Base-by-base conservation (phyloP, 2,797 vertebrate species). In the Carapus acus region DNA sequence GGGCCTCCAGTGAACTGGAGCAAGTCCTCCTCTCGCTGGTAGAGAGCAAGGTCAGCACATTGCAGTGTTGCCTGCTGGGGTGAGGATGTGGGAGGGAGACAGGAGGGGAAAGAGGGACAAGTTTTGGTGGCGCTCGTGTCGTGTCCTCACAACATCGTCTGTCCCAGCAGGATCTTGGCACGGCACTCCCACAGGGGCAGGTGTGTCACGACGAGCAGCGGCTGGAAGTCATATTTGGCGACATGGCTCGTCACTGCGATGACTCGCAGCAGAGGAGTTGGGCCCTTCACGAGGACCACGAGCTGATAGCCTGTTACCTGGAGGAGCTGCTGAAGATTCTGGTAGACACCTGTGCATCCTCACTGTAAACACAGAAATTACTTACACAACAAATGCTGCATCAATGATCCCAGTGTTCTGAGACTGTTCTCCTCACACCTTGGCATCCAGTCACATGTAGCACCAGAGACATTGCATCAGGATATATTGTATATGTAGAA, bases 211-310 rank as follows among this genome's bases (percentile, higher is more conserved):
- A 98, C 0, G 93, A 98, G 68, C 91, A 96, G 86, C 87, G 96
- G 14, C 84, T 99, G 77, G 93, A 97, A 73, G 94, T 98, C 69
- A 99, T 99, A 81, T 97, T 99, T 1, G 72, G 87, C 1, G 96
- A 99, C 79, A 85, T 99, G 62, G 85, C 91, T 15, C 89, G 90
- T 24, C 91, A 94, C 73, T 88, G 94, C 40, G 94, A 96, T 0
- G 96, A 99, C 2, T 90, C 96, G 1, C 96, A 99, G 85, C 96
- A 99, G 84, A 91, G 96, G 15, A 97, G 96, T 83, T 99, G 96
- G 96, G 96, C 96, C 0, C 90, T 99, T 22, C 92, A 98, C 0
- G 96, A 98, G 62, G 96, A 99, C 15, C 92, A 93, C 42, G 87
- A 88, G 0, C 92, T 98, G 54, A 97, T 99, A 54, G 87, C 91